Evolutionary conservation across 2,888 invertebrate species (phyloP).

Genomic region (Nasonia oneida): DNA sequence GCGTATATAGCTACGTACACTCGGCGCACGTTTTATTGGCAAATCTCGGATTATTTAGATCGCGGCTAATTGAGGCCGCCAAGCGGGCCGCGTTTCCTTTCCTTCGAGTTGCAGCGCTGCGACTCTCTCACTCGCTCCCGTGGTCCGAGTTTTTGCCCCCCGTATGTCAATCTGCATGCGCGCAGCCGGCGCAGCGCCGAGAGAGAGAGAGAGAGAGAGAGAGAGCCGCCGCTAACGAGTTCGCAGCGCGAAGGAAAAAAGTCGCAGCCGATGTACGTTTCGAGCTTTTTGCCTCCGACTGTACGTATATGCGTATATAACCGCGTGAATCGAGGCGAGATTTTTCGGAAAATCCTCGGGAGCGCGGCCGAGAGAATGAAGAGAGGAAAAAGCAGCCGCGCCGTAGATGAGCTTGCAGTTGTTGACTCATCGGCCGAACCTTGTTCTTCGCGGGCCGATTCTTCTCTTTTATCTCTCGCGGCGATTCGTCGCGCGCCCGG

Average conservation of each 20-base stretch:
- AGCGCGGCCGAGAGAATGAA: neutral
- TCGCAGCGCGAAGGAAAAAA: constrained; percentile 35
- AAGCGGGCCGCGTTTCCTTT: neutral
- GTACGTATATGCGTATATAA: neutral
- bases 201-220: neutral
- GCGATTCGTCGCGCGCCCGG: neutral
- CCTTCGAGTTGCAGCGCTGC: neutral
- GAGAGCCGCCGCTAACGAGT: constrained; percentile 58
- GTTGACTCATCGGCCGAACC: too few relatives aligned
- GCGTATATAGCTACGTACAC: too few relatives aligned
- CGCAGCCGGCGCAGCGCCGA: constrained; percentile 51
- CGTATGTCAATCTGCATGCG: constrained; percentile 41
- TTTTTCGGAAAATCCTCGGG: neutral
- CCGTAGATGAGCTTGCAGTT: constrained; percentile 5
- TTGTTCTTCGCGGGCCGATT: neutral
- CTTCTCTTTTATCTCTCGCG: neutral
- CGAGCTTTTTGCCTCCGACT: neutral
- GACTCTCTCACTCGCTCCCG: neutral
- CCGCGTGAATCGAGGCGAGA: neutral
- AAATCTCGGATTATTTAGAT: constrained; percentile 10
- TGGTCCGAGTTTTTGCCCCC: constrained; percentile 28
- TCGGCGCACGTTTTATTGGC: neutral
- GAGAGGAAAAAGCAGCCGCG: neutral
- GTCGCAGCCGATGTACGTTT: constrained; percentile 11
- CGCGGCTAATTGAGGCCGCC: neutral